phyloP scores from a whole-genome alignment of 2,797 vertebrate species.

The Myotis vivesi region DNA sequence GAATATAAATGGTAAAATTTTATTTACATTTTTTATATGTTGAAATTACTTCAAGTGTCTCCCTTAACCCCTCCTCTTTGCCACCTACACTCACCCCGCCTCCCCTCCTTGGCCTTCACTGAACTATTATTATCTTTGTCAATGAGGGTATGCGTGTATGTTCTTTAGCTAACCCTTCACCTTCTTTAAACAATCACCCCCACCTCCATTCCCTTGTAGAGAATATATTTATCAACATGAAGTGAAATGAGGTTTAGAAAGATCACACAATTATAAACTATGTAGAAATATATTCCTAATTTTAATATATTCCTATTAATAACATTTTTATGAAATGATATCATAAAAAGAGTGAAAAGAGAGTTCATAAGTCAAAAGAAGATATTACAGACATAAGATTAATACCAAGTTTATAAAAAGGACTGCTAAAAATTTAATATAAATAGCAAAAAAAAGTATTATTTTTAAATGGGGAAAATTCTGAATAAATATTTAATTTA shows the following conservation, averaged over 20 bases:
- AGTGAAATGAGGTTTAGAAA: neutral
- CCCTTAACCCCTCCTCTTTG: neutral
- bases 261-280: neutral
- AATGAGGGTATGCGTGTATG: neutral
- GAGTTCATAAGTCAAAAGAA: neutral
- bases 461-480: neutral
- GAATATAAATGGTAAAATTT: neutral
- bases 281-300: neutral
- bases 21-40: neutral
- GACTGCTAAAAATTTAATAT: neutral
- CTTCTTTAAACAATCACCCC: neutral
- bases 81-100: neutral
- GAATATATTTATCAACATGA: neutral
- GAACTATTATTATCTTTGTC: neutral
- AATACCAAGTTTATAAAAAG: neutral
- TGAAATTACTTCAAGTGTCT: neutral
- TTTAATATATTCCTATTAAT: slow-evolving; percentile 4
- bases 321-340: neutral
- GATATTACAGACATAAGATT: neutral
- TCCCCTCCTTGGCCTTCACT: neutral
- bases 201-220: neutral
- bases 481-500: neutral
- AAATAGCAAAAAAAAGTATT: neutral
- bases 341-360: neutral
- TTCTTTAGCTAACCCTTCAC: neutral